Conservation (phyloP, 2,113 vertebrate genomes). For the Vombatus ursinus region DNA sequence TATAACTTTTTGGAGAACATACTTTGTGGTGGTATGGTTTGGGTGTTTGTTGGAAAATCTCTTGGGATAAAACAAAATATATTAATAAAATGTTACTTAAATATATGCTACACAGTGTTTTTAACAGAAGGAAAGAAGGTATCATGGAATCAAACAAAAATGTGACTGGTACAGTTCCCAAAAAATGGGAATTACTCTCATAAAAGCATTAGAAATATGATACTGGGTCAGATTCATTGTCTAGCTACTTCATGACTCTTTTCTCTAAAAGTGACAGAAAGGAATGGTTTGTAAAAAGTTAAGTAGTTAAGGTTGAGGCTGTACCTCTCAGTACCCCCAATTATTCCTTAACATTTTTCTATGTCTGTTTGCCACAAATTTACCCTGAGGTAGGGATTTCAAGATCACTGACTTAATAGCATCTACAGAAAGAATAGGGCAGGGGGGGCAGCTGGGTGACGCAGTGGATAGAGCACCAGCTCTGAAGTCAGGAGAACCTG, state of each 20-base stretch:
- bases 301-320: neutral
- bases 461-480: no score
- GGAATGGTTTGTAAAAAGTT: neutral
- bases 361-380: neutral
- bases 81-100: neutral
- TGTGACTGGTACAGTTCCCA: neutral
- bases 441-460: no score
- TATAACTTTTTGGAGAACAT: neutral
- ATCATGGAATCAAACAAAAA: neutral
- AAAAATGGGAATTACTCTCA: neutral
- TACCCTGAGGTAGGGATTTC: neutral
- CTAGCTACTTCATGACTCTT: neutral
- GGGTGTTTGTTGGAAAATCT: neutral
- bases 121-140: neutral
- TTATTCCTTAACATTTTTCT: neutral
- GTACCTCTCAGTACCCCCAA: neutral
- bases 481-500: no score
- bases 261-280: neutral
- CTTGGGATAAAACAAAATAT: neutral
- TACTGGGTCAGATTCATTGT: neutral
- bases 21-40: neutral
- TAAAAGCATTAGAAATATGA: neutral
- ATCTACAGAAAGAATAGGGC: neutral
- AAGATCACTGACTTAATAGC: neutral
- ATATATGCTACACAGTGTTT: neutral